phyloP scores from a whole-genome alignment of 2,113 vertebrate species.

The Lophura nycthemera region DNA sequence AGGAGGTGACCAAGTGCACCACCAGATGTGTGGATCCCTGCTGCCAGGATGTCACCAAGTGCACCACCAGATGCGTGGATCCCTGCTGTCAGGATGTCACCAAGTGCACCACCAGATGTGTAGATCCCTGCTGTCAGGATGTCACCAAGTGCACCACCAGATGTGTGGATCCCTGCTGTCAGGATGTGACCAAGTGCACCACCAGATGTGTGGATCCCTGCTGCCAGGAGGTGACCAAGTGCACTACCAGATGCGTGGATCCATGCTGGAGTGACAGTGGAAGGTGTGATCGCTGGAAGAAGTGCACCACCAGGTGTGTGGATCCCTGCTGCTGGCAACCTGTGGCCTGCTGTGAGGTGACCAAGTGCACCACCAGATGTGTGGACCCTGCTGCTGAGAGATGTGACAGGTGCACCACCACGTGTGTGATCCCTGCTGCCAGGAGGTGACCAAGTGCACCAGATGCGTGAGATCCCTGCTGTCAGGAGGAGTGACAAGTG shows the following conservation, averaged over 20 bases:
- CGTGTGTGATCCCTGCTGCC: rapidly evolving
- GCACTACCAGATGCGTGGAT: neutral
- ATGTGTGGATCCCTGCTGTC: rapidly evolving
- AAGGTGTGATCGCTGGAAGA: no score
- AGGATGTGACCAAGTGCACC: neutral
- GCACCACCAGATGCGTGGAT: neutral
- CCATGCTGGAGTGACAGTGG: no score
- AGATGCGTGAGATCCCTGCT: rapidly evolving
- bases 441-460: rapidly evolving
- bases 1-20: neutral
- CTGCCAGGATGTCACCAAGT: rapidly evolving
- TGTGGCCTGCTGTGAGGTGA: no score
- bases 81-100: rapidly evolving
- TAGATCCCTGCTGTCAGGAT: rapidly evolving
- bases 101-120: rapidly evolving
- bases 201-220: rapidly evolving
- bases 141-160: neutral
- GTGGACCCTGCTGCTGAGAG: no score
- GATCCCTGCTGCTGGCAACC: neutral
- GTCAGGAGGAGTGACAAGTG: rapidly evolving
- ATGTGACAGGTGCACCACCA: neutral
- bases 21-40: rapidly evolving
- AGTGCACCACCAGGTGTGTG: rapidly evolving
- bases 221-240: rapidly evolving
- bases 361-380: rapidly evolving